phyloP scores from a whole-genome alignment of 1,140 invertebrate genomes.

The Lineus longissimus region DNA sequence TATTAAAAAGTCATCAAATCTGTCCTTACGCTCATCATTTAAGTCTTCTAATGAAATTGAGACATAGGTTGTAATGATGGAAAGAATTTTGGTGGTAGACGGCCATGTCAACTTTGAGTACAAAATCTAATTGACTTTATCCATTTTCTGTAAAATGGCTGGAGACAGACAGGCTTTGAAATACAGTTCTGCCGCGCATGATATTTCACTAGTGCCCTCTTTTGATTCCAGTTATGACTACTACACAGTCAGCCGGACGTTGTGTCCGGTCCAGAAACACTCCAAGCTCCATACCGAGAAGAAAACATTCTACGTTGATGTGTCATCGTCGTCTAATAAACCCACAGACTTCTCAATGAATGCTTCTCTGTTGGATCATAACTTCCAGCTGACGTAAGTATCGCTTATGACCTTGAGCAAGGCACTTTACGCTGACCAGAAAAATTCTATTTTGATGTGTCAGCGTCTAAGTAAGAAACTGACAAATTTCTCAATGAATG shows the following conservation, averaged over 20 bases:
- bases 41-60: too few species aligned
- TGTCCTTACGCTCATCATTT: too few species aligned
- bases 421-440: too few species aligned
- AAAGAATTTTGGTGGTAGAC: too few species aligned
- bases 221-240: slow-evolving; percentile 53
- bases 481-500: slow-evolving; percentile 57
- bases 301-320: slow-evolving; percentile 59
- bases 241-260: slow-evolving; percentile 61
- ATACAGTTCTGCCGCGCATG: too few species aligned
- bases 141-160: too few species aligned
- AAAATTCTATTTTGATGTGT: slow-evolving; percentile 61
- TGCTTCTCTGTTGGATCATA: slow-evolving; percentile 55
- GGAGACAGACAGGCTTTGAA: too few species aligned
- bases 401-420: neutral
- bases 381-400: slow-evolving; percentile 60
- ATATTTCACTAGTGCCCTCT: too few species aligned
- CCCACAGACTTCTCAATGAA: slow-evolving; percentile 57
- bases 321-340: slow-evolving; percentile 59
- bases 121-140: too few species aligned
- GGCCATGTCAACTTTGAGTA: too few species aligned
- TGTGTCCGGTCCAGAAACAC: slow-evolving; percentile 63
- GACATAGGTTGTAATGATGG: too few species aligned
- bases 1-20: too few species aligned
- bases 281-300: slow-evolving; percentile 29
- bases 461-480: slow-evolving; percentile 58